Base-by-base conservation (phyloP, 2,888 invertebrate species). In the Drosophila birchii region DNA sequence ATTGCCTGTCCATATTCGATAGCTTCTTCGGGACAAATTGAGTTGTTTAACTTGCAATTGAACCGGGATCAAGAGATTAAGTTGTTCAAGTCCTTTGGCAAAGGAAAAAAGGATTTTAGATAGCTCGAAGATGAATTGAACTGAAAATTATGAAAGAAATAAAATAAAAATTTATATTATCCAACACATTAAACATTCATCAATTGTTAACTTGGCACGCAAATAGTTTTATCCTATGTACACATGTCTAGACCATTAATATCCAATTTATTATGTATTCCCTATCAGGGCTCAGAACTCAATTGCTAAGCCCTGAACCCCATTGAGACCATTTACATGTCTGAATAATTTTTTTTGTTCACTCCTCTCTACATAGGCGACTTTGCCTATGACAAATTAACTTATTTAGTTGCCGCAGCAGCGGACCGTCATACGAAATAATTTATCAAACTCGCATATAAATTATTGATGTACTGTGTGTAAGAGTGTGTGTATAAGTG, bases 41-140 rank as follows among this genome's bases (percentile, higher is more conserved):
- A 86, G 85, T 85, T 85, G 84, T 79, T 85, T 81, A 79, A 70
- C 73, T 74, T 78, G 80, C 80, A 81, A 85, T 84, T 78, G 82
- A 84, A 58, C 53, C 45, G 53, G 45, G 53, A 47, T 32, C 57
- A 26, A 53, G 56, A 39, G 56, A 56, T 62, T 61, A 61, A 72
- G 62, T 72, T 32, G 26, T 23, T 12, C n/a, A 34, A 26, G 39
- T 49, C 41, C 41, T 34, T 26, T 36, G 54, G 5, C 34, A 16
- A 23, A 9, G 16, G 45, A 26, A 16, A 45, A 23, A 23, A 20
- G 23, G 20, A 36, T 43, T 34, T 23, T 8, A n/a, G 12, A 5
- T 1, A 32, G 16, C 32, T 23, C 4, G 23, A 4, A 32, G 4
- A 9, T 20, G 36, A 12, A n/a, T 3, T 0, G 8, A 47, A 26